Conservation (phyloP, 1,140 invertebrate genomes). For the Apis florea region DNA sequence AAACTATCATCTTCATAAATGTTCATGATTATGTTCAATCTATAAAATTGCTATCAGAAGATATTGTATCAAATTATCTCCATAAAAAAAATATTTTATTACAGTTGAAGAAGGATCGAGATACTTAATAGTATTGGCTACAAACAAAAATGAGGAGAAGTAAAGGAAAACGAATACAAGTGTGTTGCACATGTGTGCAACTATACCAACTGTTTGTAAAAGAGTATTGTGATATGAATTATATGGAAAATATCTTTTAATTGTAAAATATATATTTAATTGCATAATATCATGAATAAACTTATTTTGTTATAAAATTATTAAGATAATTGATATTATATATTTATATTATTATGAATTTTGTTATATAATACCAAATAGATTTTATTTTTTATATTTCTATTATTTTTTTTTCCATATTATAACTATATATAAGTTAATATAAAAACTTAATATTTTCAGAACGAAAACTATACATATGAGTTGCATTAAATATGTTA, state of each 20-base stretch:
- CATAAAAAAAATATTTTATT: slow-evolving; percentile 5
- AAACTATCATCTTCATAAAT: too few relatives aligned
- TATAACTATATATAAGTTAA: too few relatives aligned
- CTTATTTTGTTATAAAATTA: too few relatives aligned
- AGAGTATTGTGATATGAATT: neutral
- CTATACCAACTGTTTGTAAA: slow-evolving; percentile 27
- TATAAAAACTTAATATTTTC: too few relatives aligned
- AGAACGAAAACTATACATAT: too few relatives aligned
- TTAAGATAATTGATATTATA: too few relatives aligned
- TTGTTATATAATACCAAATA: too few relatives aligned
- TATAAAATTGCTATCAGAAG: too few relatives aligned
- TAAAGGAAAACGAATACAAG: slow-evolving; percentile 52
- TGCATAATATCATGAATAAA: neutral
- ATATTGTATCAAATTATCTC: neutral
- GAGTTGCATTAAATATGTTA: too few relatives aligned
- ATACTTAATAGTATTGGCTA: neutral
- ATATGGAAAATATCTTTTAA: neutral
- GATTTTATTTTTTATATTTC: too few relatives aligned
- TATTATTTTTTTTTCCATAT: neutral
- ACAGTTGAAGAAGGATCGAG: neutral
- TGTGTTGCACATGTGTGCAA: slow-evolving; percentile 59
- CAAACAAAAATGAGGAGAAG: slow-evolving; percentile 5
- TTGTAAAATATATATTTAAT: neutral
- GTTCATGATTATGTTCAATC: too few relatives aligned
- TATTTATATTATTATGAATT: too few relatives aligned